These are phyloP conservation scores for Elysia chlorotica DNA, from an alignment of 1,140 invertebrate genomes.

Conservation along the genomic window DNA sequence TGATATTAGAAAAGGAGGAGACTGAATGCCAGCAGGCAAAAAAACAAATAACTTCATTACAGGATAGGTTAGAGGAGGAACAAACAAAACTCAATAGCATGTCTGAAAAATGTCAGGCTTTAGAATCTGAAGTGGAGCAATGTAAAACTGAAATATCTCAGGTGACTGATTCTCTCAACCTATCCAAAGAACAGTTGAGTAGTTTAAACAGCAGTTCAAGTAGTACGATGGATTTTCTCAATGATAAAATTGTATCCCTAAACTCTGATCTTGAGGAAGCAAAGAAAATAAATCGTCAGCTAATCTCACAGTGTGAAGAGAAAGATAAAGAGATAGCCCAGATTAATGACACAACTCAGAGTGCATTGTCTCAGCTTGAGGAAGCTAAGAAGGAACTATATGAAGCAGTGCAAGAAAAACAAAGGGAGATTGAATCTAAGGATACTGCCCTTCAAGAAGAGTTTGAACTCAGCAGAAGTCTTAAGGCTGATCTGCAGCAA, in stretches of 20 bases:
- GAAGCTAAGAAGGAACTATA: no score
- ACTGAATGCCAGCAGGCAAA: neutral
- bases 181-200: neutral
- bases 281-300: no score
- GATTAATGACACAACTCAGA: no score
- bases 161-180: neutral
- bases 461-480: no score
- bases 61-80: neutral
- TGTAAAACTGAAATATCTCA: neutral
- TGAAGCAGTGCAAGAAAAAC: no score
- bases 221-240: neutral
- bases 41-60: neutral
- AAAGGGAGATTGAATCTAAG: no score
- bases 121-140: neutral
- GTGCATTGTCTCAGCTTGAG: no score
- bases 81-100: neutral
- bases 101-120: neutral
- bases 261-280: neutral
- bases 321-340: no score
- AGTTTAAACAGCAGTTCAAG: neutral
- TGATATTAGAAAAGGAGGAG: neutral
- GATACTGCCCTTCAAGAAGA: no score
- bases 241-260: conserved; percentile 3
- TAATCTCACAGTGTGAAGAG: no score
- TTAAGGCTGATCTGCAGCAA: no score